phyloP scores from a whole-genome alignment of 2,888 invertebrate species.

The Lysandra bellargus region DNA sequence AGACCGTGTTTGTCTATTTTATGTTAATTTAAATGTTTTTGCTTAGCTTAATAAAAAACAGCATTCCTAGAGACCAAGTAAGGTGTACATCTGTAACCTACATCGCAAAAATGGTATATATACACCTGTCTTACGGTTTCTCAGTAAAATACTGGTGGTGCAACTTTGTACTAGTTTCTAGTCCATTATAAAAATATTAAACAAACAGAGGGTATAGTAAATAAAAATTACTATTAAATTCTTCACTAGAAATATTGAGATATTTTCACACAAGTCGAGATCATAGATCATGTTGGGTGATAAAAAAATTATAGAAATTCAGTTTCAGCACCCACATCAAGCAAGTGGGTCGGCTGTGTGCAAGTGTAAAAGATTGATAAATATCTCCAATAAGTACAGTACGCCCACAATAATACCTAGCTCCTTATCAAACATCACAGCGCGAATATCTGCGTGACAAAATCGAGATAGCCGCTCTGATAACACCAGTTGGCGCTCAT shows the following conservation, averaged over 20 bases:
- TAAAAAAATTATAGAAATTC: conserved; percentile 20
- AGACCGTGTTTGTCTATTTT: not conserved
- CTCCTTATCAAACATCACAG: conserved; percentile 65
- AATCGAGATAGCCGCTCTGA: conserved; percentile 67
- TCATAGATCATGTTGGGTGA: not conserved
- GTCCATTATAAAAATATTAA: not conserved
- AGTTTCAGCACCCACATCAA: conserved; percentile 5
- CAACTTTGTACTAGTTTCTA: not conserved
- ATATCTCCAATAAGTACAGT: conserved; percentile 32
- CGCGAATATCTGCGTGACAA: conserved; percentile 74
- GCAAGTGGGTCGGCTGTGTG: conserved; percentile 27
- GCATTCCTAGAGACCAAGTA: conserved; percentile 1
- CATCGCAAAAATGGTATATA: not conserved
- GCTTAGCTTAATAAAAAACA: not conserved
- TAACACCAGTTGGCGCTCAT: conserved; percentile 67
- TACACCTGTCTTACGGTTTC: conserved; percentile 3
- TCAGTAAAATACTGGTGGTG: not conserved
- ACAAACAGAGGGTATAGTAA: not conserved
- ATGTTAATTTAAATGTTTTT: not conserved
- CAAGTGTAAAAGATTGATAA: conserved; percentile 29
- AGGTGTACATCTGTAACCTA: conserved; percentile 23
- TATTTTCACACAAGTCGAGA: not conserved
- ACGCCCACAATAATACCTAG: conserved; percentile 40
- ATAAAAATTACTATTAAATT: too few relatives aligned
- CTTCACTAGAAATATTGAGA: not conserved